Evolutionary conservation across 2,113 vertebrate genomes (phyloP), one percentile per base, ranked within the genome.

Genomic region (Pagrus major): DNA sequence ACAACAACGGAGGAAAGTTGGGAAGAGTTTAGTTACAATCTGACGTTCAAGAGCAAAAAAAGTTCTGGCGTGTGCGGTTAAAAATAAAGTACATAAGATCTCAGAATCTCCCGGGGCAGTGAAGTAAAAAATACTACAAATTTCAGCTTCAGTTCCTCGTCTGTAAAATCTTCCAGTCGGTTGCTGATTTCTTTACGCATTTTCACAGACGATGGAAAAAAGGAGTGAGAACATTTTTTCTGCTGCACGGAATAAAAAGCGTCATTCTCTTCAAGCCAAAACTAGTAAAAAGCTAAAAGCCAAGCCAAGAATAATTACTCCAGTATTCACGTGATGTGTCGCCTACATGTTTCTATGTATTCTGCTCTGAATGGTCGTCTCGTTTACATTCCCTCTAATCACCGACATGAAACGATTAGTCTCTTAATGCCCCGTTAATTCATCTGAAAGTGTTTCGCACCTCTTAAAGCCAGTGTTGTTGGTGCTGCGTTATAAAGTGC

Each of bases 401-500:
- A 6, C n/a, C 3, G 47, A 21, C 5, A 25, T 21, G 59, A 18
- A 58, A 66, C 41, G 25, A 1, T 4, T 11, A 60, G 42, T 35
- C 65, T 21, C 55, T 60, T 25, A 54, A 52, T 12, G 73, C 35
- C 56, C 49, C 35, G 35, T 10, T 33, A 0, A 4, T 15, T 23
- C 0, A 59, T 47, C 3, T 46, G 52, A 56, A 39, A 21, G 55
- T 58, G 1, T 56, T 10, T 33, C 4, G 7, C 47, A 27, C 20
- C 46, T 37, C 31, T 37, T 1, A 39, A 23, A 18, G 33, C 49
- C 66, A 20, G 60, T 29, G 46, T 54, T 33, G 16, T 1, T 5
- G 0, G 10, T 15, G 71, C 72, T 80, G 69, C 20, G 1, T 14
- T 0, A 31, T 80, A 88, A 85, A 88, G 76, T 85, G 78, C 82